phyloP scores from a whole-genome alignment of 1,140 invertebrate species.

The Drosophila athabasca region DNA sequence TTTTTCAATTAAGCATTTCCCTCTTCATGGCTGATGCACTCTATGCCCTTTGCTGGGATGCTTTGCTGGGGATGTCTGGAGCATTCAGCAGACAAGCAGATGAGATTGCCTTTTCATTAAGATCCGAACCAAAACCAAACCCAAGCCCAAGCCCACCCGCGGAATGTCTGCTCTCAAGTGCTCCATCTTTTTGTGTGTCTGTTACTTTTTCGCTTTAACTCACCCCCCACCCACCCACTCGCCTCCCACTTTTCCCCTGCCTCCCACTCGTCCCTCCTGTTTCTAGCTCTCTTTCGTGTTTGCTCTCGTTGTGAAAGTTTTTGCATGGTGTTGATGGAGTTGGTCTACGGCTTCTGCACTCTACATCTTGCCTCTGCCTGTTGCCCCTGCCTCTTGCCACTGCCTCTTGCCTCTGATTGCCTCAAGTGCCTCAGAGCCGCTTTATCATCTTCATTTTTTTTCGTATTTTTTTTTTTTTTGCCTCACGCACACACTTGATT shows the following conservation, averaged over 20 bases:
- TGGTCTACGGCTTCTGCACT: slow-evolving; percentile 47
- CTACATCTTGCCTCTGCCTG: slow-evolving; percentile 16
- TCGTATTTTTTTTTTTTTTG: slow-evolving; percentile 2
- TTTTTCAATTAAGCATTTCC: slow-evolving; percentile 69
- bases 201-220: slow-evolving; percentile 18
- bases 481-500: slow-evolving; percentile 69
- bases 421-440: slow-evolving; percentile 41
- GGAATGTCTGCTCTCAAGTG: slow-evolving; percentile 58
- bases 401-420: slow-evolving; percentile 15
- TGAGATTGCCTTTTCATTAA: slow-evolving; percentile 71
- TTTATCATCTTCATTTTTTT: slow-evolving; percentile 53
- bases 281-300: slow-evolving; percentile 3
- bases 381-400: background rate
- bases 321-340: slow-evolving; percentile 56
- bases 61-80: no score
- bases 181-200: slow-evolving; percentile 57
- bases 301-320: slow-evolving; percentile 40
- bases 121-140: slow-evolving; percentile 21
- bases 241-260: no score
- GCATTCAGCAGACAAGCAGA: slow-evolving; percentile 43
- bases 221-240: background rate
- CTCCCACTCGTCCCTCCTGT: background rate
- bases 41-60: slow-evolving; percentile 28
- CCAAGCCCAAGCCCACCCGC: background rate
- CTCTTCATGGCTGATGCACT: slow-evolving; percentile 30